phyloP scores from a whole-genome alignment of 2,113 vertebrate genomes.

The Numida meleagris region DNA sequence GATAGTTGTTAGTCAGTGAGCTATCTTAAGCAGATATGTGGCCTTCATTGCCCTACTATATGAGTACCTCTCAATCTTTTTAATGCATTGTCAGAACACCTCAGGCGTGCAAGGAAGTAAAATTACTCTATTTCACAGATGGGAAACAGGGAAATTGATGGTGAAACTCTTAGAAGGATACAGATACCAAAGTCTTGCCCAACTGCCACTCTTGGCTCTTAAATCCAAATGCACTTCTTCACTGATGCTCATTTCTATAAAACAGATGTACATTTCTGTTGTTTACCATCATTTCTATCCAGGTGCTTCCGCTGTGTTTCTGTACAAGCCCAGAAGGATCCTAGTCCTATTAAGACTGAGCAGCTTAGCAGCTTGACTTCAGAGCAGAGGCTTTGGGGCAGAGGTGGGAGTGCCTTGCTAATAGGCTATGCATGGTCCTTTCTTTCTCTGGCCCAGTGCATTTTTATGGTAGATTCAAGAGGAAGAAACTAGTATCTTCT shows the following conservation, averaged over 20 bases:
- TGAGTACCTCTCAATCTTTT: slow-evolving; percentile 67
- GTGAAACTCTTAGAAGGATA: slow-evolving; percentile 55
- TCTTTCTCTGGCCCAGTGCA: neutral
- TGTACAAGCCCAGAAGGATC: neutral
- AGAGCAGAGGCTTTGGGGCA: neutral
- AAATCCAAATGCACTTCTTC: slow-evolving; percentile 13
- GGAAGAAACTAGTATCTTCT: neutral
- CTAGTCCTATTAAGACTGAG: neutral
- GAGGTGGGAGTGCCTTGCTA: neutral
- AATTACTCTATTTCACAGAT: slow-evolving; percentile 69
- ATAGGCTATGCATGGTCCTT: neutral
- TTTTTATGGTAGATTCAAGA: neutral
- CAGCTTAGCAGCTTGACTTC: neutral
- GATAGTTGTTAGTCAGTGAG: slow-evolving; percentile 17
- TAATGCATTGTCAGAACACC: slow-evolving; percentile 60
- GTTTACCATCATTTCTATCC: neutral
- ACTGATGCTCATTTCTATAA: neutral
- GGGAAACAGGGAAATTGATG: slow-evolving; percentile 59
- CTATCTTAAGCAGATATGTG: slow-evolving; percentile 53
- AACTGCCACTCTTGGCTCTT: neutral
- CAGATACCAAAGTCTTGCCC: slow-evolving; percentile 24
- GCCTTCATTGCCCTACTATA: slow-evolving; percentile 55
- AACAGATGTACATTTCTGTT: neutral
- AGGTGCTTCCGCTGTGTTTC: neutral
- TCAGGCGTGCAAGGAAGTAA: slow-evolving; percentile 50